Percentiles rank a stretch among this genome's conserved stretches.
These are phyloP conservation scores for Labeo calbasu DNA, from an alignment of 2,797 vertebrate genomes.

Conservation along the genomic window DNA sequence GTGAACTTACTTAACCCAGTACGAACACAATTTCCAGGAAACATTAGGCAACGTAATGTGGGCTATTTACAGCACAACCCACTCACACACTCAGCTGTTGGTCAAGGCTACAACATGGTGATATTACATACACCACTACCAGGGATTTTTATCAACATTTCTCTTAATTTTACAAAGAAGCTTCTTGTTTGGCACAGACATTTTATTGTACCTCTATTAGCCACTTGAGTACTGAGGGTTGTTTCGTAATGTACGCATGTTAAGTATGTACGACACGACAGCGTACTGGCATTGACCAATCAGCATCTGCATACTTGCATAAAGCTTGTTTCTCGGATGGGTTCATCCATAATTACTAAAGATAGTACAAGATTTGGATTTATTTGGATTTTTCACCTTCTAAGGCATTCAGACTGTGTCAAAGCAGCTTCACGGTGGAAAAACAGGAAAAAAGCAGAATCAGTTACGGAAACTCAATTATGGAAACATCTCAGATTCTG, in stretches of 20 bases:
- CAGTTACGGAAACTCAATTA: no score
- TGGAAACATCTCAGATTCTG: no score
- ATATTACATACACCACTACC: neutral
- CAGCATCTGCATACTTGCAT: neutral
- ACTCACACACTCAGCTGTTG: neutral
- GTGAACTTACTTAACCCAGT: neutral
- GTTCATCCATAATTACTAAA: neutral
- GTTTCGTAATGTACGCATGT: neutral
- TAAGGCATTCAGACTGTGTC: neutral
- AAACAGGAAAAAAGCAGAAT: neutral
- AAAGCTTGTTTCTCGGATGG: neutral
- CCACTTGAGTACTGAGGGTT: neutral
- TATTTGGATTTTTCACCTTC: neutral
- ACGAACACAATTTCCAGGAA: slow-evolving; percentile 7
- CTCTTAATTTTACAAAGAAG: neutral
- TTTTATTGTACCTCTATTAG: neutral
- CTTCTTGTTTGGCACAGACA: neutral
- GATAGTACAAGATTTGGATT: neutral
- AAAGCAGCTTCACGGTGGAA: neutral
- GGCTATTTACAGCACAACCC: slow-evolving; percentile 7
- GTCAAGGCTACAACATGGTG: neutral
- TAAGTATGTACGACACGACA: neutral
- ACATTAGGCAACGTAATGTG: neutral
- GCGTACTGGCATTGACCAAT: neutral
- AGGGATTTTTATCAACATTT: neutral